Conservation (phyloP, 2,113 vertebrate species). For the Microcebus murinus region DNA sequence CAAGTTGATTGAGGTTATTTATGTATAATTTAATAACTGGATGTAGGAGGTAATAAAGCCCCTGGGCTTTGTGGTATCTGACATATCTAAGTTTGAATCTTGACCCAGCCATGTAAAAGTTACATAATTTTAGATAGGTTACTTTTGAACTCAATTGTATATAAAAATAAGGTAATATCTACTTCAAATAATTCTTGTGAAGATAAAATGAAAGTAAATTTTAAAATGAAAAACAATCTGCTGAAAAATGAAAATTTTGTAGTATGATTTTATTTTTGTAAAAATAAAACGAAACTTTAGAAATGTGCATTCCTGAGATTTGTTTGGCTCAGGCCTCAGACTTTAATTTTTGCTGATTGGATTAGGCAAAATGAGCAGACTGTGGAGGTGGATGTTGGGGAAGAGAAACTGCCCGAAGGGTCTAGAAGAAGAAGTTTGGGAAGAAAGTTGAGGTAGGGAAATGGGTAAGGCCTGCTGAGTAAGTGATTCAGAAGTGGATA, state of each 20-base stretch:
- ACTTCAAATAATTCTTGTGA: not conserved
- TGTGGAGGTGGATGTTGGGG: not conserved
- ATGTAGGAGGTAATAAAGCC: not conserved
- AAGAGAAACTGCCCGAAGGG: not conserved
- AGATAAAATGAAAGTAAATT: slow-evolving; percentile 23
- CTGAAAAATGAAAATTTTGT: slow-evolving; percentile 41
- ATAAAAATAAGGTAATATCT: not conserved
- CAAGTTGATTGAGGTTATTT: slow-evolving; percentile 32
- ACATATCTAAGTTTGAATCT: slow-evolving; percentile 32
- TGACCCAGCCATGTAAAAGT: not conserved
- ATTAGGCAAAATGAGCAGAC: not conserved
- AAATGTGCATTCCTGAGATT: not conserved
- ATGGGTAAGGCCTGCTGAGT: not conserved
- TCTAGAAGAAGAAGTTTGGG: not conserved
- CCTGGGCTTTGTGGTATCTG: not conserved
- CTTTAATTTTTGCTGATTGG: not conserved
- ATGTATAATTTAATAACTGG: slow-evolving; percentile 31
- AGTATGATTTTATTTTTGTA: slow-evolving; percentile 21
- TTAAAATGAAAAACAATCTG: not conserved
- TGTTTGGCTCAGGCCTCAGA: not conserved
- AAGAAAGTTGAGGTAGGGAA: not conserved
- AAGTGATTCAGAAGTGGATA: not conserved
- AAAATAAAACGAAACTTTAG: not conserved
- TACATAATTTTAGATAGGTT: slow-evolving; percentile 42
- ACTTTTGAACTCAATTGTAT: slow-evolving; percentile 35